Evolutionary conservation across 92 coral and sea anemone species (phyloP), one percentile per base, ranked within the genome.

Genomic region (Isaurus tuberculatus): DNA sequence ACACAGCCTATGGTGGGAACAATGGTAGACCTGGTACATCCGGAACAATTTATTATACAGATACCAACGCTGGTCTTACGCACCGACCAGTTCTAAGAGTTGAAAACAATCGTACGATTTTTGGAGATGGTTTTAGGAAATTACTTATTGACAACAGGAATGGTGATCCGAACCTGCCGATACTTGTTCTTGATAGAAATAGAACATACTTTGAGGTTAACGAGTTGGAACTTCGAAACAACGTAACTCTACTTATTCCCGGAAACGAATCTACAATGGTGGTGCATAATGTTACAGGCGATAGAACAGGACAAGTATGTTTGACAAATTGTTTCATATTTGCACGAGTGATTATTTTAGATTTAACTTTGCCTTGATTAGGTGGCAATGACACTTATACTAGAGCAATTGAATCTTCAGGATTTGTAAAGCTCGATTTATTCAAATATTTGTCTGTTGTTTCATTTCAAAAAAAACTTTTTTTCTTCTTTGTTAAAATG

Each of bases 21-120:
- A 88, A 88, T 46, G 79, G 53, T 43, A 88, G 77, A 37, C 88
- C 93, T 7, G 90, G 93, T 27, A 90, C 87, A 34, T 82, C 88
- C 51, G 93, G 93, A 23, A 90, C 93, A 15, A 72, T 90, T 29
- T 90, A 90, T 63, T 90, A 90, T 73, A 90, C 93, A 10, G 93
- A 90, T 64, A 90, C 93, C 16, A 90, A 90, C 23, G 65, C 88
- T 46, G 93, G 93, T 32, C 86, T 90, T n/a, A 82, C 93, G 5
- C 88, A 90, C 80, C 79, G 93, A 57, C 93, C 93, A 31, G 13
- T 48, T 44, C 79, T 84, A 17, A 55, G 67, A 22, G 83, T 44
- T 1, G 74, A 75, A 49, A 79, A 86, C 78, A 90, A 90, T 58
- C 84, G 65, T 16, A 90, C 93, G 42, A 68, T 72, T 33, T 90